These are phyloP conservation scores for Polypedilum vanderplanki DNA, from an alignment of 1,140 invertebrate genomes.

Conservation along the genomic window DNA sequence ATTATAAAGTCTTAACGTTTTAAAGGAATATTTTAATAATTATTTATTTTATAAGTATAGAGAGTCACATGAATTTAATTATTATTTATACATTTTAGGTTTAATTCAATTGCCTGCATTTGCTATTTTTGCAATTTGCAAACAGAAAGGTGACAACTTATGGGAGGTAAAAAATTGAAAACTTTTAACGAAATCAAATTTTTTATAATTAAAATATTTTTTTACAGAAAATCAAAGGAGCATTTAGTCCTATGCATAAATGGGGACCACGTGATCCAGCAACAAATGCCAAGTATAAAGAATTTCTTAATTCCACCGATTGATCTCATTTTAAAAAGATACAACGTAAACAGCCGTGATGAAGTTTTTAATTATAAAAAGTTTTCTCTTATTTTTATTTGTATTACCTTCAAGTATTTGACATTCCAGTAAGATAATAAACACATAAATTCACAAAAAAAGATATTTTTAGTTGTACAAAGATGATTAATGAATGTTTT, in stretches of 20 bases:
- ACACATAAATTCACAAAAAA: too few species aligned
- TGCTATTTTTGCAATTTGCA: constrained; percentile 45
- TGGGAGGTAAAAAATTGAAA: constrained; percentile 31
- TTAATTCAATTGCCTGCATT: constrained; percentile 52
- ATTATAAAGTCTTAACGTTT: too few species aligned
- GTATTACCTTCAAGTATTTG: neutral
- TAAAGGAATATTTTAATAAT: too few species aligned
- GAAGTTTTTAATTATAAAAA: too few species aligned
- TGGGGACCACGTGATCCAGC: constrained; percentile 50
- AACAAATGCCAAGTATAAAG: constrained; percentile 43
- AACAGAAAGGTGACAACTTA: constrained; percentile 40
- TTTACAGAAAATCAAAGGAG: constrained; percentile 46
- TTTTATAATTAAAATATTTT: constrained; percentile 30
- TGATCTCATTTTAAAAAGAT: constrained; percentile 21
- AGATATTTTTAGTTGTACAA: too few species aligned
- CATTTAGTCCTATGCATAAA: constrained; percentile 45
- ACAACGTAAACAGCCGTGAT: too few species aligned
- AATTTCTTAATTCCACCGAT: constrained; percentile 35
- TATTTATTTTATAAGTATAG: too few species aligned
- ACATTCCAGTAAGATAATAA: neutral
- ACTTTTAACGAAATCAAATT: neutral
- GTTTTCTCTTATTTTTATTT: too few species aligned
- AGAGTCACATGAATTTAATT: too few species aligned
- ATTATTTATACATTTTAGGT: too few species aligned
- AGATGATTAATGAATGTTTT: too few species aligned